Conservation (phyloP, 92 coral and sea anemone genomes). For the Parazoanthus atlanticus region DNA sequence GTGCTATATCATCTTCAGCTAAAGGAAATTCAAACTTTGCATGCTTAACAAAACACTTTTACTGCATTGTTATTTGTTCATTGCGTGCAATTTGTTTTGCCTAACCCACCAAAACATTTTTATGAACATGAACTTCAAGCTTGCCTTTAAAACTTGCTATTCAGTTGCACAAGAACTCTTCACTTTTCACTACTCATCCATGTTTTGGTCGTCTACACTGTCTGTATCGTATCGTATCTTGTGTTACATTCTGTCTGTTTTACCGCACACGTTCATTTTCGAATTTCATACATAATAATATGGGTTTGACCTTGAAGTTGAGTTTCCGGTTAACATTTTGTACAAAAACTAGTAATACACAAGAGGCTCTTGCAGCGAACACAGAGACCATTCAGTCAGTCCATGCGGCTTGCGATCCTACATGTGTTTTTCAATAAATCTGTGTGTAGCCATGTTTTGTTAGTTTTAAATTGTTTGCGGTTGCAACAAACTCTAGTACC, state of each 20-base stretch:
- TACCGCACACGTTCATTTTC: neutral
- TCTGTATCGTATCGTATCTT: neutral
- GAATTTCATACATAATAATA: no score
- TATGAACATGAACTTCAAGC: neutral
- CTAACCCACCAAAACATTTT: neutral
- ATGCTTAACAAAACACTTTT: neutral
- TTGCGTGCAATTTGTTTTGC: neutral
- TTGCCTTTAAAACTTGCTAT: neutral
- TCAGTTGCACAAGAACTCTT: neutral
- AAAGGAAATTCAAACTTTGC: no score
- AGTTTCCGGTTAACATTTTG: neutral
- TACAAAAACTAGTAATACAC: neutral
- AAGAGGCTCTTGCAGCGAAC: neutral
- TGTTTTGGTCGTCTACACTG: neutral
- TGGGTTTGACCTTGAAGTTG: neutral
- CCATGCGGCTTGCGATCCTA: neutral
- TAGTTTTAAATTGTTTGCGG: neutral
- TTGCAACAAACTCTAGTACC: neutral
- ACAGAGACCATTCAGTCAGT: neutral
- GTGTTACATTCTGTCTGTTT: neutral
- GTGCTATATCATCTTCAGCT: neutral
- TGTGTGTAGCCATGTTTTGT: slow-evolving; percentile 2
- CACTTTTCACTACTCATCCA: no score
- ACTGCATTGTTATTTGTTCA: neutral
- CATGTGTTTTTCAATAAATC: slow-evolving; percentile 8